Percentiles rank a stretch among this genome's conserved stretches.
phyloP scores from a whole-genome alignment of 1,140 invertebrate species.

The Dysdera silvatica region DNA sequence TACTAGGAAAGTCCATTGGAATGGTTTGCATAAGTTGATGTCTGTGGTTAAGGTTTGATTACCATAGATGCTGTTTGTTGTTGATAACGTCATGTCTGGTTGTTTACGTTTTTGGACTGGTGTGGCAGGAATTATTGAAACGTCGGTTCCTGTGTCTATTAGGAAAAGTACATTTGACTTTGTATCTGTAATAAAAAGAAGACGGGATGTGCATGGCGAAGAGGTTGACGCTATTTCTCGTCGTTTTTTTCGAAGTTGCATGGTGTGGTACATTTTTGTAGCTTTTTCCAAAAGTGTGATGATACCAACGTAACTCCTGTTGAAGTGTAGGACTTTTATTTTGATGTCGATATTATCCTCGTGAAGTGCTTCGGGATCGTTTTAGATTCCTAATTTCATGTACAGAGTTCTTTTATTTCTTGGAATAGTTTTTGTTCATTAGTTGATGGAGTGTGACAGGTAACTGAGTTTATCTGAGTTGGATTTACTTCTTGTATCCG shows the following conservation, averaged over 20 bases:
- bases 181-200: not conserved
- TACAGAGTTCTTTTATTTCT: not conserved
- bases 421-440: not conserved
- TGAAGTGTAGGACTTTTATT: not conserved
- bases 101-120: not conserved
- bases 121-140: slow-evolving; percentile 11
- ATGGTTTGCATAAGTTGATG: not conserved
- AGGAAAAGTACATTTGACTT: slow-evolving; percentile 3
- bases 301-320: not conserved
- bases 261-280: not conserved
- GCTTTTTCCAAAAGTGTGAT: not conserved
- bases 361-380: not conserved
- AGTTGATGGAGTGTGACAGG: too few species aligned
- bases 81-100: not conserved
- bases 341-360: not conserved
- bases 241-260: not conserved
- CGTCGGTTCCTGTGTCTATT: slow-evolving; percentile 18
- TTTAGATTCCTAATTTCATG: not conserved
- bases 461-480: too few species aligned
- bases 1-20: slow-evolving; percentile 16
- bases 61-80: slow-evolving; percentile 16
- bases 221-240: not conserved
- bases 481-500: too few species aligned
- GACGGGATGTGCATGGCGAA: not conserved
- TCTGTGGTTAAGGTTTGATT: not conserved